Evolutionary conservation across 2,113 vertebrate genomes (phyloP).

Genomic region (Herpailurus yagouaroundi): DNA sequence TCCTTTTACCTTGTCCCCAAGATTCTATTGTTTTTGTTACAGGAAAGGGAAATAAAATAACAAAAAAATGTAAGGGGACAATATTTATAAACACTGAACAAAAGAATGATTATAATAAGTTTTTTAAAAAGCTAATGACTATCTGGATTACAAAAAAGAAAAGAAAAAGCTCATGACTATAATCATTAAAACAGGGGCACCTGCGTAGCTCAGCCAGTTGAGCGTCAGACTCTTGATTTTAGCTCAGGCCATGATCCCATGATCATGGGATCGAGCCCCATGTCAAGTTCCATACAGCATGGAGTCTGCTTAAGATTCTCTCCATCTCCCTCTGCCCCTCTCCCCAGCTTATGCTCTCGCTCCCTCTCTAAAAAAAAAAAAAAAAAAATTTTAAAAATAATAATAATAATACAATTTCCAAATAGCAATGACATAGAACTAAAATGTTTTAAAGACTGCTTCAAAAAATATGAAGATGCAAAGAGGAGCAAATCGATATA

Average conservation of each 20-base stretch:
- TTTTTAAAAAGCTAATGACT: background rate
- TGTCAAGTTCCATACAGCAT: no score
- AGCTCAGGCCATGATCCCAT: no score
- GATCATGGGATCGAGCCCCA: no score
- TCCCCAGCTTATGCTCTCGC: no score
- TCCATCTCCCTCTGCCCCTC: no score
- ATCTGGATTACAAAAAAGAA: background rate
- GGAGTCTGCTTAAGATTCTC: no score
- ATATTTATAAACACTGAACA: background rate
- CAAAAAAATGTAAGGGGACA: background rate
- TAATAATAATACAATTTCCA: conserved; percentile 1
- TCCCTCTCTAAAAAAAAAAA: no score
- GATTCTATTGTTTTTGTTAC: background rate
- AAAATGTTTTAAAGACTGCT: background rate
- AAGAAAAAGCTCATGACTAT: background rate
- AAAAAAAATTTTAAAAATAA: no score
- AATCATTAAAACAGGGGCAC: background rate
- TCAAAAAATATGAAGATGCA: background rate
- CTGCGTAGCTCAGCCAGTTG: no score
- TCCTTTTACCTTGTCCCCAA: background rate
- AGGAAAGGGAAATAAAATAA: background rate
- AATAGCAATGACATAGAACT: background rate
- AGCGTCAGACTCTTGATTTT: no score
- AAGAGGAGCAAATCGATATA: background rate
- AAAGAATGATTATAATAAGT: background rate